These are phyloP conservation scores for Artemia sinica DNA, from an alignment of 2,888 invertebrate species.

Conservation along the genomic window DNA sequence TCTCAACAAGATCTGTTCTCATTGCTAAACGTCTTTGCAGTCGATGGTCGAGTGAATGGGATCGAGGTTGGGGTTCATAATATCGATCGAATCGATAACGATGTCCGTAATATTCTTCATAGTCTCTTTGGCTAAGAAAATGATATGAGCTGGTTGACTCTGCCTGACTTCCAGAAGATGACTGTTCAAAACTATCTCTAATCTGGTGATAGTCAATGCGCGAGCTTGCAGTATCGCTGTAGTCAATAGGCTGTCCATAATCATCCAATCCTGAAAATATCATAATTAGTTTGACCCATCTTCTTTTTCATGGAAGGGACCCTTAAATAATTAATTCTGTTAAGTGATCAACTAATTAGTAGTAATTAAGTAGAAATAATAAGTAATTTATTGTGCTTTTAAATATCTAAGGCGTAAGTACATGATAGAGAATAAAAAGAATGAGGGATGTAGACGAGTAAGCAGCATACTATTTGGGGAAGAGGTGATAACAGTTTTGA, in stretches of 20 bases:
- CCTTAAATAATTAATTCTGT: no score
- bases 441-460: no score
- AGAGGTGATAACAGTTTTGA: no score
- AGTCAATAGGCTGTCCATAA: conserved; percentile 1
- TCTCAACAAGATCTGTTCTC: background rate
- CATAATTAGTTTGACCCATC: no score
- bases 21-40: background rate
- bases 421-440: no score
- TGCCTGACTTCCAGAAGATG: conserved; percentile 17
- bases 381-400: no score
- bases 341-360: no score
- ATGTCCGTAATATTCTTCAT: conserved; percentile 13
- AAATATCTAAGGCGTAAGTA: no score
- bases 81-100: conserved; percentile 1
- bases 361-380: no score
- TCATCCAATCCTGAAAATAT: background rate
- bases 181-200: conserved; percentile 27
- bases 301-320: no score
- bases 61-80: conserved; percentile 1
- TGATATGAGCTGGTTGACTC: conserved; percentile 24
- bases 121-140: conserved; percentile 21
- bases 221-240: conserved; percentile 9
- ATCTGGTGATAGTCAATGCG: conserved; percentile 12
- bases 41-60: conserved; percentile 8
- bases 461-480: no score